Evolutionary conservation across 2,113 vertebrate species (phyloP).

Genomic region (Scartelaos histophorus): DNA sequence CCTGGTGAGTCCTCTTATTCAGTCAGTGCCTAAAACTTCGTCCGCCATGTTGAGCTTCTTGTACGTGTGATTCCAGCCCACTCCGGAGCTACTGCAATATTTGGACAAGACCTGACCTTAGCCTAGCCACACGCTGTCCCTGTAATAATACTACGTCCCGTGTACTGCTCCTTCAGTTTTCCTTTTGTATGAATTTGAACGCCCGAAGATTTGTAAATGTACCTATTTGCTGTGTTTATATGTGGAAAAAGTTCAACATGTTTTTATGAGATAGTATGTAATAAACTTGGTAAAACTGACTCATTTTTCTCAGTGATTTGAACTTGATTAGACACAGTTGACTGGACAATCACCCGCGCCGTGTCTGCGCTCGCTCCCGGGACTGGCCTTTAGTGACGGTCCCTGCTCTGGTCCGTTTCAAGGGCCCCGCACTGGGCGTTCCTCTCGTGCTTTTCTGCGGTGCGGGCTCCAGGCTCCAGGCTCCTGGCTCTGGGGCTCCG

Average conservation of each 20-base stretch:
- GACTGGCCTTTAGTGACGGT: conserved; percentile 45
- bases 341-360: background rate
- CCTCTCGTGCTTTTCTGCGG: conserved; percentile 27
- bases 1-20: conserved; percentile 33
- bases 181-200: conserved; percentile 70
- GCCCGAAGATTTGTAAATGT: conserved; percentile 73
- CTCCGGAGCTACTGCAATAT: conserved; percentile 29
- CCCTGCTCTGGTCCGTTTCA: conserved; percentile 66
- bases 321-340: background rate
- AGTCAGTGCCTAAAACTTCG: conserved; percentile 63
- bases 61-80: conserved; percentile 43
- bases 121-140: conserved; percentile 36
- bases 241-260: conserved; percentile 61
- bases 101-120: conserved; percentile 35
- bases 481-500: no score
- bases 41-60: conserved; percentile 28
- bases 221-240: conserved; percentile 76
- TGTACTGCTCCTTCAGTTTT: conserved; percentile 59
- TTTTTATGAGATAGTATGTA: conserved; percentile 73
- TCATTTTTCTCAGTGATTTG: background rate
- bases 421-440: conserved; percentile 72
- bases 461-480: background rate
- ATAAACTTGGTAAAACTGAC: conserved; percentile 68
- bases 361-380: background rate
- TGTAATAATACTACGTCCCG: conserved; percentile 55